Conservation (phyloP, 2,113 vertebrate species). For the Turnix velox region DNA sequence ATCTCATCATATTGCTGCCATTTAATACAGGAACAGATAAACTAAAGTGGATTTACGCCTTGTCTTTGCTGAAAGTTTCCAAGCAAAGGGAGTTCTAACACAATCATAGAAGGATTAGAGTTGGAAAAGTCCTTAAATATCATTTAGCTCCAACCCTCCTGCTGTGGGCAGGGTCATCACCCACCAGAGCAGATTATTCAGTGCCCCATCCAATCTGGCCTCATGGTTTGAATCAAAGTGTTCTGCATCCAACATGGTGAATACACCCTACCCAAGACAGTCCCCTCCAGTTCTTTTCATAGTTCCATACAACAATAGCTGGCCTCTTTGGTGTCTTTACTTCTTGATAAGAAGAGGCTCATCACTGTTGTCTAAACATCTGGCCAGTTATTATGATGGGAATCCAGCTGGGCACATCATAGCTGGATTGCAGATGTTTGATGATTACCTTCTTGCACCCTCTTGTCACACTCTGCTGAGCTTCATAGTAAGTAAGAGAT, state of each 20-base stretch:
- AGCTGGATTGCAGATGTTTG: background rate
- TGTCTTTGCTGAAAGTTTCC: background rate
- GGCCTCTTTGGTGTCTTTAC: background rate
- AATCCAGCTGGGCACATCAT: background rate
- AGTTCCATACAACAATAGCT: background rate
- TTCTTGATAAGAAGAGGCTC: background rate
- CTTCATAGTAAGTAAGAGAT: background rate
- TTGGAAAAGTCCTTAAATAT: background rate
- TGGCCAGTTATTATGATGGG: background rate
- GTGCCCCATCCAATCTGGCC: background rate
- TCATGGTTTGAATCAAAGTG: background rate
- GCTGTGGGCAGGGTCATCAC: background rate
- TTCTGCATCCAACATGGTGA: background rate
- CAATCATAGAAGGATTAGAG: background rate
- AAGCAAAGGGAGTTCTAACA: background rate
- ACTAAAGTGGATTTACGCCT: background rate
- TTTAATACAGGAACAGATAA: background rate
- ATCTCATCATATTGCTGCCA: accelerated
- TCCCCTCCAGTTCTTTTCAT: background rate
- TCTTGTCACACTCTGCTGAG: background rate
- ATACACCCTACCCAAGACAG: background rate
- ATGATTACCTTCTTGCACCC: background rate
- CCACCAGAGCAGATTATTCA: background rate
- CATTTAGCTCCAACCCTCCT: background rate
- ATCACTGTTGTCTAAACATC: background rate